Conservation (phyloP, 1,140 invertebrate genomes). For the Drosophila orena region DNA sequence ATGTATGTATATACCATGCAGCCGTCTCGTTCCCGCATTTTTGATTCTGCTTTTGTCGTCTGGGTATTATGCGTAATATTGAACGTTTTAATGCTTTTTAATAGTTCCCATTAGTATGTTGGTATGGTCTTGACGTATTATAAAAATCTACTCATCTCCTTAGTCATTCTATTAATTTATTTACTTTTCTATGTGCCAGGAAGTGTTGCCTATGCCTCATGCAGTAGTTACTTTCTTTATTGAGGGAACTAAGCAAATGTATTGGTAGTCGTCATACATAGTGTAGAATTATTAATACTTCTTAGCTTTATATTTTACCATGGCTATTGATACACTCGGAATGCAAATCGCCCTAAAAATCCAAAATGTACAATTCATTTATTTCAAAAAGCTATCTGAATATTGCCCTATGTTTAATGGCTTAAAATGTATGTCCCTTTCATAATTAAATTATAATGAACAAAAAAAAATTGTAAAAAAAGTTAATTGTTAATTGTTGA, state of each 20-base stretch:
- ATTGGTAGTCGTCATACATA: slow-evolving; percentile 11
- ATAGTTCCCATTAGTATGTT: slow-evolving; percentile 36
- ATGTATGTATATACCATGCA: slow-evolving; percentile 53
- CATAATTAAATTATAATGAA: neutral
- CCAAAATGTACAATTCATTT: neutral
- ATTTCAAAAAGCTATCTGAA: neutral
- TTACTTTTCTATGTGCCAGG: slow-evolving; percentile 16
- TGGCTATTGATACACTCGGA: slow-evolving; percentile 22
- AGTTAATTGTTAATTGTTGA: neutral
- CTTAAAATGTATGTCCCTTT: neutral
- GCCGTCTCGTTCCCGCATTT: slow-evolving; percentile 20
- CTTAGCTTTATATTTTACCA: slow-evolving; percentile 34
- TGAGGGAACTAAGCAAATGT: slow-evolving; percentile 25
- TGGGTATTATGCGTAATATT: slow-evolving; percentile 25
- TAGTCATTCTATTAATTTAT: slow-evolving; percentile 24
- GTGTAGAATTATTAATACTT: slow-evolving; percentile 23
- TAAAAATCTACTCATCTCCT: slow-evolving; percentile 38
- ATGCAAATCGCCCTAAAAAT: neutral
- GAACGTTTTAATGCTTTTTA: slow-evolving; percentile 31
- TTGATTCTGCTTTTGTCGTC: slow-evolving; percentile 47
- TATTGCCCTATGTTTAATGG: neutral
- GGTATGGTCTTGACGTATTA: slow-evolving; percentile 46
- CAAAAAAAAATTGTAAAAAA: neutral
- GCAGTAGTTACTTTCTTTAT: slow-evolving; percentile 12
- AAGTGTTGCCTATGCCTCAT: slow-evolving; percentile 12